Conservation (phyloP, 1,140 invertebrate genomes). For the Belonocnema kinseyi region DNA sequence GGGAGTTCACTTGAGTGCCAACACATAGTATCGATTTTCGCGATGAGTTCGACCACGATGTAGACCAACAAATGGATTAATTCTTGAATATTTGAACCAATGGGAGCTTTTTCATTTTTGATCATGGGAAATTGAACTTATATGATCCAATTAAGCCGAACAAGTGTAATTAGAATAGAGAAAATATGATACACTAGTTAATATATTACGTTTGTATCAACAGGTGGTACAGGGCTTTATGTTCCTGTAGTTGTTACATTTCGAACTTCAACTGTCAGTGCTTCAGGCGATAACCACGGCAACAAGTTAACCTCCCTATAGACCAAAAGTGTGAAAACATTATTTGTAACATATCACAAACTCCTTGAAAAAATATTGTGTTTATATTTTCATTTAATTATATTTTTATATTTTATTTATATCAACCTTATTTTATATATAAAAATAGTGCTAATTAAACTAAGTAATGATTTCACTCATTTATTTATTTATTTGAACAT, state of each 20-base stretch:
- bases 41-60: background rate
- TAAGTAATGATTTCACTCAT: too few species aligned
- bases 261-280: background rate
- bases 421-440: too few species aligned
- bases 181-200: background rate
- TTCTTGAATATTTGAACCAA: background rate
- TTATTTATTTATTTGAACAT: too few species aligned
- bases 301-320: background rate
- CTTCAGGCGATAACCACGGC: background rate
- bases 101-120: background rate
- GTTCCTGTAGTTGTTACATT: conserved; percentile 2
- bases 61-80: background rate
- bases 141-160: background rate
- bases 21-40: background rate
- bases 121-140: background rate
- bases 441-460: too few species aligned
- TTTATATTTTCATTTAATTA: background rate
- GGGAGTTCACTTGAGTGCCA: too few species aligned
- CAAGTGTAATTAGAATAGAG: conserved; percentile 6
- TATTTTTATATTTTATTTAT: background rate
- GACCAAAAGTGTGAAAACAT: background rate
- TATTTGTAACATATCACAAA: background rate
- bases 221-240: conserved; percentile 13
- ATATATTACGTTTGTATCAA: conserved; percentile 19
- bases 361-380: background rate